Base-by-base conservation (phyloP, 2,888 invertebrate species). In the Scelioninae gen. 1 region DNA sequence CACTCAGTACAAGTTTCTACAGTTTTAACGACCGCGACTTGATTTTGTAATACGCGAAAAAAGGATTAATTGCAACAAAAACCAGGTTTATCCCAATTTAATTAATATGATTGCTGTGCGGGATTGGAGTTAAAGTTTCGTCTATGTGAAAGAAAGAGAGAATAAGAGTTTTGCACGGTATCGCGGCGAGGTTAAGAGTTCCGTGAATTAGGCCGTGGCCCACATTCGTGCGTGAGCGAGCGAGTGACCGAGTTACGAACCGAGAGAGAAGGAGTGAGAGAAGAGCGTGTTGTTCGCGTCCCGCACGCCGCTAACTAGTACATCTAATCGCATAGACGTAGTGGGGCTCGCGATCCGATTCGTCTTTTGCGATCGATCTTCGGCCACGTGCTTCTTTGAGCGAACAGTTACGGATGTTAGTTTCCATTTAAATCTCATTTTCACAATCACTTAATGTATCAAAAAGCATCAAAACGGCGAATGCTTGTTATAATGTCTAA, bases 201-300 rank as follows among this genome's bases (percentile, higher is more conserved):
- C 86, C 88, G 89, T 87, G 90, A 92, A 92, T 92, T 91, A 89
- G 91, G 90, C 90, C 91, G 90, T 92, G 91, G 91, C 91, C 91
- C 92, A 92, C 89, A 91, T 92, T 85, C 84, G 75, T 78, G 74
- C 68, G 85, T 88, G 80, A 87, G 83, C 85, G 83, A 84, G 68
- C 60, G 68, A 47, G 77, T 63, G 81, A 77, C 66, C 68, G 83
- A 78, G 83, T 60, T 55, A 60, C 56, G 82, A 60, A 43, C 13
- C 15, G 16, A 45, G 16, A 63, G 81, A 60, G 51, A 53, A 34
- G 5, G 51, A 55, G 53, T 31, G 68, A 56, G 55, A 58, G 55
- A 58, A 32, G 29, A 43, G 31, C 58, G 58, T 40, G 63, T 34
- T 15, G 51, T 31, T 43, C 49, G 55, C 60, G 68, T 63, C 62